A percentile compares a stretch with the other conserved stretches of the same genome.
Conservation (phyloP, 2,888 invertebrate genomes). For the Thalpophila matura region DNA sequence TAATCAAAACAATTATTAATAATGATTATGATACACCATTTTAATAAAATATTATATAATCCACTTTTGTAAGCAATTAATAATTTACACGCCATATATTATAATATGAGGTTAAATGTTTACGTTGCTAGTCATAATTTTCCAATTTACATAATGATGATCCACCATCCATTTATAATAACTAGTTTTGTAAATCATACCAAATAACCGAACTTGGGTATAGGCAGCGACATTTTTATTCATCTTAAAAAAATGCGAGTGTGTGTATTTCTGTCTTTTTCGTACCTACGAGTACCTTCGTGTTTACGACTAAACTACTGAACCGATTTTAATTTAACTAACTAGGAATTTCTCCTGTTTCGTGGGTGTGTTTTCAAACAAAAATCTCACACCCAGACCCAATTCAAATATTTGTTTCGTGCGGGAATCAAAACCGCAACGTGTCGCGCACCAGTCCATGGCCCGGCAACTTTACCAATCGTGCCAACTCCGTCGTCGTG, state of each 20-base stretch:
- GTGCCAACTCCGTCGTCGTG: too few species aligned
- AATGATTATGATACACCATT: slow-evolving; percentile 8
- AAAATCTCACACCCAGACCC: too few species aligned
- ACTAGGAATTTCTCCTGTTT: too few species aligned
- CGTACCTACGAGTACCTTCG: too few species aligned
- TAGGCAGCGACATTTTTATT: neutral
- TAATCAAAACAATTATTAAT: slow-evolving; percentile 3
- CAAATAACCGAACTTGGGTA: neutral
- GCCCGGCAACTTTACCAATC: too few species aligned
- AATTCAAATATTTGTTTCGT: too few species aligned
- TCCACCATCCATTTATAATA: slow-evolving; percentile 3
- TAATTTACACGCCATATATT: slow-evolving; percentile 4
- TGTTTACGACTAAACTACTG: too few species aligned
- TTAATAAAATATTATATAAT: slow-evolving; percentile 3
- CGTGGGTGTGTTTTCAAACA: too few species aligned
- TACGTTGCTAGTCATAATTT: slow-evolving; percentile 32
- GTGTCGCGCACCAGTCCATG: too few species aligned
- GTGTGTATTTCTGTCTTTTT: neutral
- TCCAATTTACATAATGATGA: slow-evolving; percentile 37
- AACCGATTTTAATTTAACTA: too few species aligned
- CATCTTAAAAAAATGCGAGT: neutral
- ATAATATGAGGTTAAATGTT: slow-evolving; percentile 31
- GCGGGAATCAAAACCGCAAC: too few species aligned
- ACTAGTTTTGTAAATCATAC: slow-evolving; percentile 32
- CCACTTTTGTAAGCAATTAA: slow-evolving; percentile 1